Evolutionary conservation across 2,113 vertebrate species (phyloP).

Genomic region (Crypturellus undulatus): DNA sequence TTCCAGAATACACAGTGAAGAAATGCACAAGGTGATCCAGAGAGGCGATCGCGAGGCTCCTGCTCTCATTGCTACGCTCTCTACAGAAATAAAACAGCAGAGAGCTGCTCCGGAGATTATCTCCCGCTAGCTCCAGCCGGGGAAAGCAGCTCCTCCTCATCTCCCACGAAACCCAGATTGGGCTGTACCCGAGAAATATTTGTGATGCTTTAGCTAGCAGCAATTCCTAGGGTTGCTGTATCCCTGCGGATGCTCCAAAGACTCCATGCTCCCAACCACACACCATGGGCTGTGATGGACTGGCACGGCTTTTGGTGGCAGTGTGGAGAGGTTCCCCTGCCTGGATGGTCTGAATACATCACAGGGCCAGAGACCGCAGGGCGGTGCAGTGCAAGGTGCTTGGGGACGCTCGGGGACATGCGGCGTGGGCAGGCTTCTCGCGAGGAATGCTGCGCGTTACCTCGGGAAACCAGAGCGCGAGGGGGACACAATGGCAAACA

Average conservation of each 20-base stretch:
- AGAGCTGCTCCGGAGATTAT: constrained; percentile 47
- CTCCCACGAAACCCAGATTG: not conserved
- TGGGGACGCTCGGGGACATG: not conserved
- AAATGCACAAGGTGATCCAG: not conserved
- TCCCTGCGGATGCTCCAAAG: not conserved
- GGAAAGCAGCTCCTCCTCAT: not conserved
- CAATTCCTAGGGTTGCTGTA: not conserved
- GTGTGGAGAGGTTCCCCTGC: accelerated
- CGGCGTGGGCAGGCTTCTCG: not conserved
- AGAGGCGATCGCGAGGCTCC: constrained; percentile 15
- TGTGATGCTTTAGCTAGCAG: not conserved
- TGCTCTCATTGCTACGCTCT: constrained; percentile 40
- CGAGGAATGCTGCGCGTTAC: not conserved
- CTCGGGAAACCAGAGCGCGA: too few species aligned
- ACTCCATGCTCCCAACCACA: not conserved
- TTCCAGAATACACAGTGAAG: not conserved
- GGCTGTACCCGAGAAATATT: not conserved
- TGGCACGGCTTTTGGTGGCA: not conserved
- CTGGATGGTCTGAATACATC: accelerated
- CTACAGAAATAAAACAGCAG: constrained; percentile 58
- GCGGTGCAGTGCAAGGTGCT: not conserved
- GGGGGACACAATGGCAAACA: too few species aligned
- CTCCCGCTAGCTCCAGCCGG: not conserved
- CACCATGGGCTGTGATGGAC: not conserved
- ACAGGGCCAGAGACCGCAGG: not conserved